Conservation (phyloP, 2,797 vertebrate species). For the Pangasius djambal region DNA sequence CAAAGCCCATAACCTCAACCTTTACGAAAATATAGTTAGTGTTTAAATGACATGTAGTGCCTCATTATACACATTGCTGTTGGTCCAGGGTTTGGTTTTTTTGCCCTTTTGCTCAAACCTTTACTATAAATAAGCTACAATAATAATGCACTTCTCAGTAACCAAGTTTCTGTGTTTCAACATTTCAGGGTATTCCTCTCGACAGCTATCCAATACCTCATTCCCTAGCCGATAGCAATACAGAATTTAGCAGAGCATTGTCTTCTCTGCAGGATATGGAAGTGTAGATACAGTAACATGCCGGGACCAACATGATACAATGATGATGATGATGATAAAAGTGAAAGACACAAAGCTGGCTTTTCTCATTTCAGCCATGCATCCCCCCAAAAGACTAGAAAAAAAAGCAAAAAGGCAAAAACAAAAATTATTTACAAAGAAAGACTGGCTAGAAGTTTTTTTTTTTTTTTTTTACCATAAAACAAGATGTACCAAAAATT, state of each 20-base stretch:
- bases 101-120: not conserved
- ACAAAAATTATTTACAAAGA: not conserved
- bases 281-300: not conserved
- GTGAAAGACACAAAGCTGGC: not conserved
- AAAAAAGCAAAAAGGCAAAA: not conserved
- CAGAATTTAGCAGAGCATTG: not conserved
- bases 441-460: not conserved
- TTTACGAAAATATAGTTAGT: not conserved
- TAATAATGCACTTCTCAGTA: not conserved
- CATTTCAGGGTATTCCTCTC: not conserved
- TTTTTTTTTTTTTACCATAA: not conserved
- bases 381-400: not conserved
- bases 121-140: not conserved
- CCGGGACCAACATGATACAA: not conserved
- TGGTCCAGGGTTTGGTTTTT: not conserved
- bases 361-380: not conserved
- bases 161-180: not conserved
- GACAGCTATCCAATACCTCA: not conserved
- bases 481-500: not conserved
- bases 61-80: not conserved
- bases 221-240: not conserved
- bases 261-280: not conserved
- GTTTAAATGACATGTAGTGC: slow-evolving; percentile 2
- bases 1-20: slow-evolving; percentile 2
- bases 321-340: not conserved